A percentile compares a stretch with the other conserved stretches of the same genome.
phyloP scores from a whole-genome alignment of 2,113 vertebrate genomes.

The Varanus salvator region DNA sequence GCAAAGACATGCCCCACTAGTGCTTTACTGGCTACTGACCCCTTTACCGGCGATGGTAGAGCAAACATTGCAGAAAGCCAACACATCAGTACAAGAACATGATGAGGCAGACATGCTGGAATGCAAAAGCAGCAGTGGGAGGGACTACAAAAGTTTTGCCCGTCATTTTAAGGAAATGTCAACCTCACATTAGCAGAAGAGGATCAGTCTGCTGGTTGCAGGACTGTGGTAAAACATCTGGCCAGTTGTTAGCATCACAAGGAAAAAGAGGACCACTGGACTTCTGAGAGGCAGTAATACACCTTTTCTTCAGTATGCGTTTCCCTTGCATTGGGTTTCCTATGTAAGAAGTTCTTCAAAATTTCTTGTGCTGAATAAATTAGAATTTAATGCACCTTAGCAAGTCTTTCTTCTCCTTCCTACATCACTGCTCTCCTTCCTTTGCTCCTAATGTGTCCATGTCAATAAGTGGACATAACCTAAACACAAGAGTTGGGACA shows the following conservation, averaged over 20 bases:
- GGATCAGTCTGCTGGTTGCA: not conserved
- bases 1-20: not conserved
- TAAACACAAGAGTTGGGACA: too few species aligned
- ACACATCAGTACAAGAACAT: not conserved
- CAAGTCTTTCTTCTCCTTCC: not conserved
- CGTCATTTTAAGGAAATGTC: not conserved
- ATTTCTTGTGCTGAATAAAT: not conserved
- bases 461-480: too few species aligned
- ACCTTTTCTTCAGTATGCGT: not conserved
- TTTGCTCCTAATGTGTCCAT: not conserved
- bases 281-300: not conserved
- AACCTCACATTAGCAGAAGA: not conserved
- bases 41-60: not conserved
- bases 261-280: not conserved
- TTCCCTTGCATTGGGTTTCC: not conserved
- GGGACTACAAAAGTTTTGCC: not conserved
- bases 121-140: not conserved
- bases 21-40: not conserved
- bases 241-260: not conserved
- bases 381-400: not conserved
- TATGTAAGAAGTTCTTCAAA: not conserved
- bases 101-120: not conserved
- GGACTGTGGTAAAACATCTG: not conserved
- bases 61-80: not conserved
- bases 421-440: not conserved